Evolutionary conservation across 2,113 vertebrate genomes (phyloP).

Genomic region (Myrmecophaga tridactyla): DNA sequence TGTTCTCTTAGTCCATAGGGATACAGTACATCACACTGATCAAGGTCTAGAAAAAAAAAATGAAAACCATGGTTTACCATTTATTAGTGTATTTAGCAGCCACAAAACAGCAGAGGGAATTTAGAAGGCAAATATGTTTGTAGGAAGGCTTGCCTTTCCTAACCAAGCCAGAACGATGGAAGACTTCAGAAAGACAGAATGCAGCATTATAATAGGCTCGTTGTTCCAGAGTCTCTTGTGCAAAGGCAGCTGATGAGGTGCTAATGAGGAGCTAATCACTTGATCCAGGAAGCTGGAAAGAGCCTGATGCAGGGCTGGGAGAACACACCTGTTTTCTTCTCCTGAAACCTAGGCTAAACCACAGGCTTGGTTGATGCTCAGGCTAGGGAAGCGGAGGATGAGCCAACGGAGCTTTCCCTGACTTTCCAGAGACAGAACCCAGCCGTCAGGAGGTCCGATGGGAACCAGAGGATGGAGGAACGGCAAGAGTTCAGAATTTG

Average conservation of each 20-base stretch:
- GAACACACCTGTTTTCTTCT: neutral
- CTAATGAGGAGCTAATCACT: constrained; percentile 30
- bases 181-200: neutral
- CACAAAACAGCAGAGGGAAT: neutral
- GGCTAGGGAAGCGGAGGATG: neutral
- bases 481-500: neutral
- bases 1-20: neutral
- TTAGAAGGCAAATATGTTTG: neutral
- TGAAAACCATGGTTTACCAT: neutral
- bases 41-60: too few relatives aligned
- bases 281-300: neutral
- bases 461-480: too few relatives aligned
- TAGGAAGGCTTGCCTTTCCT: neutral
- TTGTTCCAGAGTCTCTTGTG: neutral
- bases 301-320: neutral
- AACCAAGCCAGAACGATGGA: neutral
- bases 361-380: neutral
- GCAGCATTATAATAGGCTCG: neutral
- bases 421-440: neutral
- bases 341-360: neutral
- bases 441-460: neutral
- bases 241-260: neutral
- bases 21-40: neutral
- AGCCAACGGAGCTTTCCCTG: neutral
- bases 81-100: neutral